phyloP scores from a whole-genome alignment of 2,888 invertebrate species.

The Xylocampa areola region DNA sequence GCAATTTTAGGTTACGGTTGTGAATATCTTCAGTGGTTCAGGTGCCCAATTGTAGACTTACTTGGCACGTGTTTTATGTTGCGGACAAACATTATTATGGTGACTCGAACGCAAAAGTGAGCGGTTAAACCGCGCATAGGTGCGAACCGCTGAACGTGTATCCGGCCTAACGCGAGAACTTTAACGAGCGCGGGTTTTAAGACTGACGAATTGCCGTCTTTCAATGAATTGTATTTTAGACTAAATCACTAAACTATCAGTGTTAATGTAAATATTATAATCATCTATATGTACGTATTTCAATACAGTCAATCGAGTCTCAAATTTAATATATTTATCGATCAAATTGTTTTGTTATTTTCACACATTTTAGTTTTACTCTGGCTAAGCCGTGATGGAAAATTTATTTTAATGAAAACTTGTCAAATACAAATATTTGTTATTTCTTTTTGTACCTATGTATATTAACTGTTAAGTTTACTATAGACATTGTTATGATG shows the following conservation, averaged over 20 bases:
- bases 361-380: conserved; percentile 50
- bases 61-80: not conserved
- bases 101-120: conserved; percentile 7
- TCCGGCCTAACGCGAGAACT: conserved; percentile 32
- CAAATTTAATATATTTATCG: conserved; percentile 50
- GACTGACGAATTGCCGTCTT: conserved; percentile 65
- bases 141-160: conserved; percentile 32
- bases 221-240: conserved; percentile 62
- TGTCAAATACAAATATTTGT: conserved; percentile 67
- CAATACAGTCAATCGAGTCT: conserved; percentile 53
- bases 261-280: conserved; percentile 71
- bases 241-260: conserved; percentile 60
- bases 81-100: conserved; percentile 7
- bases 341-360: conserved; percentile 61
- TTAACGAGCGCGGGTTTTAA: conserved; percentile 62
- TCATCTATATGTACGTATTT: conserved; percentile 55
- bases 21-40: conserved; percentile 37
- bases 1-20: conserved; percentile 29
- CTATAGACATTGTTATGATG: conserved; percentile 82
- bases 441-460: conserved; percentile 84
- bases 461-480: conserved; percentile 87
- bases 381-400: conserved; percentile 53
- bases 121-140: conserved; percentile 23
- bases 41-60: conserved; percentile 8
- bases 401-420: conserved; percentile 45